Evolutionary conservation across 2,797 vertebrate species (phyloP).

Genomic region (Hydrocynus forskahlii): DNA sequence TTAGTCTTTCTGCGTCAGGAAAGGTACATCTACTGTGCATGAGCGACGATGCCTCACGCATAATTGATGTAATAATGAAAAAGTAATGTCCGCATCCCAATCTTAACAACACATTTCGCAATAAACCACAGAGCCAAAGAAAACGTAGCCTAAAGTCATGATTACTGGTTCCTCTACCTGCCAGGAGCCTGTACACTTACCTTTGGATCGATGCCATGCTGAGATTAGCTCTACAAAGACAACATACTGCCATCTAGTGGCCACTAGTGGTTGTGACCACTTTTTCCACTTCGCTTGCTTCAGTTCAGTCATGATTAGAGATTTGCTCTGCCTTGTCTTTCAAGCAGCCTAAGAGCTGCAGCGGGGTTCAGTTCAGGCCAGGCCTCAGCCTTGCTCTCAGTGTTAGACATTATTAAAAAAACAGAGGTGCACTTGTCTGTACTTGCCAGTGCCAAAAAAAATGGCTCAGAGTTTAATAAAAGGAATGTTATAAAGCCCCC

Average conservation of each 20-base stretch:
- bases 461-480: constrained; percentile 25
- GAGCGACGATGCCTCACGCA: not conserved
- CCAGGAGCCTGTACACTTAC: not conserved
- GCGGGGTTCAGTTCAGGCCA: constrained; percentile 35
- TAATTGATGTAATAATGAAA: not conserved
- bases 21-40: not conserved
- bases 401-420: constrained; percentile 7
- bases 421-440: not conserved
- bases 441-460: constrained; percentile 3
- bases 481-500: constrained; percentile 27
- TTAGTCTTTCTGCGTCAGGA: not conserved
- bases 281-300: not conserved
- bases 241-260: constrained; percentile 57
- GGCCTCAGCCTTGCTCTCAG: not conserved
- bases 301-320: not conserved
- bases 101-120: not conserved
- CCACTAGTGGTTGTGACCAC: not conserved
- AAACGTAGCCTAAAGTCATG: constrained; percentile 3
- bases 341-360: not conserved
- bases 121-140: not conserved
- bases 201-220: not conserved
- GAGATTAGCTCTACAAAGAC: constrained; percentile 8
- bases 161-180: constrained; percentile 3
- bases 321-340: not conserved
- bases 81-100: not conserved